Evolutionary conservation across 2,113 vertebrate species (phyloP).

Genomic region (Plotosus lineatus): DNA sequence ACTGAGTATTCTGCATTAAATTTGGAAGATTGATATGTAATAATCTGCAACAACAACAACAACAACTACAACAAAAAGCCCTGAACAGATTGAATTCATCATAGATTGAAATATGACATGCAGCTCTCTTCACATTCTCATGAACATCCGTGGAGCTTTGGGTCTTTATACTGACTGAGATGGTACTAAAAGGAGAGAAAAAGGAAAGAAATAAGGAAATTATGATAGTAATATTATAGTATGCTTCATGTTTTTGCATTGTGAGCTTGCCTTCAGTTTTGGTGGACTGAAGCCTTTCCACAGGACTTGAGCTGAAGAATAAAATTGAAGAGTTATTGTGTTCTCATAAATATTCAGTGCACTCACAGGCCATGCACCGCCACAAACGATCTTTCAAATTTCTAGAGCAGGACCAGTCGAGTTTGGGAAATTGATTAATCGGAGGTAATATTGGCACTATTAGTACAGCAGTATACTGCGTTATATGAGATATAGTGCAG

Average conservation of each 20-base stretch:
- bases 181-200: slow-evolving; percentile 62
- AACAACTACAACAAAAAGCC: neutral
- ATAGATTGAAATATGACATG: slow-evolving; percentile 28
- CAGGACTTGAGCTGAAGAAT: slow-evolving; percentile 58
- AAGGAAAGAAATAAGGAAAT: neutral
- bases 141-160: neutral
- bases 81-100: slow-evolving; percentile 10
- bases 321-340: neutral
- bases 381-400: neutral
- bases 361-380: slow-evolving; percentile 23
- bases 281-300: slow-evolving; percentile 65
- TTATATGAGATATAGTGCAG: neutral
- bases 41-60: neutral
- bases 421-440: neutral
- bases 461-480: neutral
- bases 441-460: neutral
- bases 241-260: neutral
- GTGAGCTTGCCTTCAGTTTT: slow-evolving; percentile 69
- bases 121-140: slow-evolving; percentile 22
- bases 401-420: neutral
- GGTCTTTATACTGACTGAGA: slow-evolving; percentile 69
- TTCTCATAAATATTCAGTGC: neutral
- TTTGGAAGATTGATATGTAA: neutral
- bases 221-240: neutral
- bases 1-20: neutral